Conservation (phyloP, 2,113 vertebrate species). For the Oncorhynchus kisutch region DNA sequence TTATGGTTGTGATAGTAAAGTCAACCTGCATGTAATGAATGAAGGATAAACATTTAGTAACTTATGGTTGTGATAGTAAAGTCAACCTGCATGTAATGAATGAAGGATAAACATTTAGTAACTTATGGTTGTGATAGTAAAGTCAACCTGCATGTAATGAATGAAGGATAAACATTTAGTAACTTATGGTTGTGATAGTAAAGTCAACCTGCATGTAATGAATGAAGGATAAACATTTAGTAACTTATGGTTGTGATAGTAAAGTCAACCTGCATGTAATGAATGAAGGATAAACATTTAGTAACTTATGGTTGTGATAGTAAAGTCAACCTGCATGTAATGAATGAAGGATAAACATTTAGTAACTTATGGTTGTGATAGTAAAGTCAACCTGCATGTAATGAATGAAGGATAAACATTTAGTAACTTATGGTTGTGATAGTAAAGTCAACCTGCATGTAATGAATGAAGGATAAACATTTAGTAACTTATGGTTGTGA, state of each 20-base stretch:
- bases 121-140: conserved; percentile 41
- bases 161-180: conserved; percentile 9
- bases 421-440: conserved; percentile 36
- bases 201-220: conserved; percentile 9
- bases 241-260: conserved; percentile 38
- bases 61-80: conserved; percentile 43
- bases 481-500: conserved; percentile 35
- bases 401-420: conserved; percentile 6
- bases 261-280: conserved; percentile 12
- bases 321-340: conserved; percentile 13
- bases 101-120: conserved; percentile 9
- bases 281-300: conserved; percentile 11
- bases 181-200: conserved; percentile 39
- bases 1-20: conserved; percentile 43
- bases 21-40: not conserved
- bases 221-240: conserved; percentile 11
- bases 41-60: conserved; percentile 10
- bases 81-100: not conserved
- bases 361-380: conserved; percentile 36
- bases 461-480: conserved; percentile 6
- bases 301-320: conserved; percentile 37
- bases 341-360: conserved; percentile 10
- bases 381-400: conserved; percentile 16
- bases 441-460: conserved; percentile 18
- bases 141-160: conserved; percentile 4